Evolutionary conservation across 2,113 vertebrate species (phyloP).

Genomic region (Oriolus oriolus): DNA sequence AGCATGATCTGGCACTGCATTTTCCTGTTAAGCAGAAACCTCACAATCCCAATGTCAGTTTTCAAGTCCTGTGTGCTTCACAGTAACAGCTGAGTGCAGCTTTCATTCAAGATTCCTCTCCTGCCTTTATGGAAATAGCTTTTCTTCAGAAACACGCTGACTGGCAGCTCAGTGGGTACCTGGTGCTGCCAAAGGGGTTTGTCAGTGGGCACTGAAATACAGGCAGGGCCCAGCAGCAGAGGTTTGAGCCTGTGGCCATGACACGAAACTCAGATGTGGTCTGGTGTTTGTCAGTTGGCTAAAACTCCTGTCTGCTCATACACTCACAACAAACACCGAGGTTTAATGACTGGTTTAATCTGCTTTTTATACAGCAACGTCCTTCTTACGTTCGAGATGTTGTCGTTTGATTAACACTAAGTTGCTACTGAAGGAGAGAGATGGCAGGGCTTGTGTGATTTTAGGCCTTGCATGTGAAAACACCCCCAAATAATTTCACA

Average conservation of each 20-base stretch:
- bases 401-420: not conserved
- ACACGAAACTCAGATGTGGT: not conserved
- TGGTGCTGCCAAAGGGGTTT: not conserved
- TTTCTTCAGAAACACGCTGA: constrained; percentile 28
- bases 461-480: not conserved
- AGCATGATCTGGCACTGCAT: not conserved
- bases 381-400: not conserved
- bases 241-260: not conserved
- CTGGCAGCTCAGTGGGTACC: constrained; percentile 13
- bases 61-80: not conserved
- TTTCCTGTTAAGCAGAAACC: not conserved
- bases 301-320: not conserved
- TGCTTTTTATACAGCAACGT: not conserved
- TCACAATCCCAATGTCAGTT: not conserved
- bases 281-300: not conserved
- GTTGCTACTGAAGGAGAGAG: not conserved
- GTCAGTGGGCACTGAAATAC: not conserved
- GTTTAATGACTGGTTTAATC: not conserved
- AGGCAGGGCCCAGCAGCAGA: not conserved
- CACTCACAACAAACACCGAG: not conserved
- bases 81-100: not conserved
- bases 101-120: constrained; percentile 26
- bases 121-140: constrained; percentile 6
- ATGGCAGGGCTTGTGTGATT: not conserved
- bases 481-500: not conserved